Conservation (phyloP, 2,113 vertebrate genomes). For the Pseudolaguvia tuberculata region DNA sequence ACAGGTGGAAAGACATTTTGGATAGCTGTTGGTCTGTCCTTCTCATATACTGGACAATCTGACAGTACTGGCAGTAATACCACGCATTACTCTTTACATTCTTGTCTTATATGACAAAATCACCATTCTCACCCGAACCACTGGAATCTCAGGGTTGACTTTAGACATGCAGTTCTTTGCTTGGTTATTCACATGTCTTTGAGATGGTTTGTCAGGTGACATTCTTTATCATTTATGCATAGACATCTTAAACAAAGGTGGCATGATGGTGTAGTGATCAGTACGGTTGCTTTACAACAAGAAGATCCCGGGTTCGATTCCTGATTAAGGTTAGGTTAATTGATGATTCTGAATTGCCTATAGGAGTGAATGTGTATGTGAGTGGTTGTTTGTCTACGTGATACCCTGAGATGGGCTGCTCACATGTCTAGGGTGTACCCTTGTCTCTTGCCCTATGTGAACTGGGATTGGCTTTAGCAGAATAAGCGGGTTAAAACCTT, state of each 20-base stretch:
- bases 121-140: background rate
- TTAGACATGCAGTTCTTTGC: background rate
- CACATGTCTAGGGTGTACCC: no score
- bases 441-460: no score
- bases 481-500: background rate
- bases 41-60: background rate
- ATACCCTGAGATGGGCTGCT: no score
- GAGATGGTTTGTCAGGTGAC: background rate
- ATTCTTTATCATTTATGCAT: background rate
- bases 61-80: background rate
- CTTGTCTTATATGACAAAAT: background rate
- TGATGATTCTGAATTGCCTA: no score
- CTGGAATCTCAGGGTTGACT: background rate
- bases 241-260: background rate
- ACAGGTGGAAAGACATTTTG: background rate
- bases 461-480: no score
- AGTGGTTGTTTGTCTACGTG: no score
- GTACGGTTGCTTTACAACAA: no score
- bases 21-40: background rate
- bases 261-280: no score
- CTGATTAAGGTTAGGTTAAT: no score
- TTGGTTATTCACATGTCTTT: background rate
- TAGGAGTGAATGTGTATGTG: no score
- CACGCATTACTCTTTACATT: background rate
- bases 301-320: no score